These are phyloP conservation scores for Ceratotherium simum DNA, from an alignment of 2,113 vertebrate species.

Conservation along the genomic window DNA sequence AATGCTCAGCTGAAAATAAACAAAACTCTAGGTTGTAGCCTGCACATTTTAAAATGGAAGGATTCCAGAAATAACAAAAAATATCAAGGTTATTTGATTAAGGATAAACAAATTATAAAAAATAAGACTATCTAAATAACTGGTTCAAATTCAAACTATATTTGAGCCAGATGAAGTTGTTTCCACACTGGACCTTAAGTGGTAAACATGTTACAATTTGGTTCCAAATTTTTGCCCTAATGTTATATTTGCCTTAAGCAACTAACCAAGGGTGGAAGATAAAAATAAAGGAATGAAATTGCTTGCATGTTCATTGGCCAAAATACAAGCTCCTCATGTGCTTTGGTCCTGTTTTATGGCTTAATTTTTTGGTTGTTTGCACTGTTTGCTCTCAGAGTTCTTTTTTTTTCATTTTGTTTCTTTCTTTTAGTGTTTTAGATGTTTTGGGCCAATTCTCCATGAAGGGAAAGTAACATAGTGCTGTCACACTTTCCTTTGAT, in stretches of 20 bases:
- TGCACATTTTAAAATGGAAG: not conserved
- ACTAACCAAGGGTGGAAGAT: not conserved
- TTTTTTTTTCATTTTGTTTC: not conserved
- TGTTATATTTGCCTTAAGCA: not conserved
- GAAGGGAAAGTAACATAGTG: not conserved
- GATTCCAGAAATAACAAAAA: constrained; percentile 33
- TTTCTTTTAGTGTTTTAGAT: not conserved
- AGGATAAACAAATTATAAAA: not conserved
- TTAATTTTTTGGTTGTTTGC: not conserved
- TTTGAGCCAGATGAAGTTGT: not conserved
- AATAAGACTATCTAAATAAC: not conserved
- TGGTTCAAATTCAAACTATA: not conserved
- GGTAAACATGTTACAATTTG: not conserved
- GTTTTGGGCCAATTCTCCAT: not conserved
- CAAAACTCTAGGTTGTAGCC: not conserved
- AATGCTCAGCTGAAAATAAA: constrained; percentile 8
- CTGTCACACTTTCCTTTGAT: not conserved
- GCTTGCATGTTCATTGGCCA: not conserved
- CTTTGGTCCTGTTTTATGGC: not conserved
- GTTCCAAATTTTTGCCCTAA: not conserved
- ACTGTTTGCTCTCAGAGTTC: not conserved
- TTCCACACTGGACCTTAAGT: not conserved
- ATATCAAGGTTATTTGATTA: constrained; percentile 31
- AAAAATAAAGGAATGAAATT: not conserved
- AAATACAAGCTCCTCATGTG: not conserved